A percentile compares a stretch with the other conserved stretches of the same genome.
Evolutionary conservation across 2,113 vertebrate species (phyloP).

Genomic region (Talpa occidentalis): DNA sequence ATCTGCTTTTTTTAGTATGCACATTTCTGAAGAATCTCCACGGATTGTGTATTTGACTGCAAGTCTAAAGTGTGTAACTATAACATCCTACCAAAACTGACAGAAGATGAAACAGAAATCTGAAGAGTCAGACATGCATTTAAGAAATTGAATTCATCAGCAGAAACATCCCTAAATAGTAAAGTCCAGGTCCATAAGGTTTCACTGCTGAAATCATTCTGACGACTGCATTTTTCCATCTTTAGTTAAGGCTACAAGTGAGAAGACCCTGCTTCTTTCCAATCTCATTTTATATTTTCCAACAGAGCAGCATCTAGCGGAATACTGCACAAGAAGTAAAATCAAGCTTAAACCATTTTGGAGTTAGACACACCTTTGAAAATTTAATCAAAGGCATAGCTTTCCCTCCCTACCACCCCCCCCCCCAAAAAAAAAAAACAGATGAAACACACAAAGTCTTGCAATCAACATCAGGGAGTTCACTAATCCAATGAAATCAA

Average conservation of each 20-base stretch:
- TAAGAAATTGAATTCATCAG: neutral
- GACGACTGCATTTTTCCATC: slow-evolving; percentile 21
- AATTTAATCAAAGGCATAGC: slow-evolving; percentile 21
- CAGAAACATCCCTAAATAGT: neutral
- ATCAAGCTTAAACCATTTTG: neutral
- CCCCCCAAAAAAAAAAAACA: slow-evolving; percentile 56
- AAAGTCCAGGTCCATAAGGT: neutral
- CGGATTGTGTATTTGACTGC: neutral
- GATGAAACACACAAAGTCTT: slow-evolving; percentile 1
- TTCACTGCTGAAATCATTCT: neutral
- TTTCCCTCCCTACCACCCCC: neutral
- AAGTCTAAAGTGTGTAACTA: neutral
- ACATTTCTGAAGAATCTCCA: neutral
- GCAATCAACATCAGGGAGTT: neutral
- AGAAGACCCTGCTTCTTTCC: neutral
- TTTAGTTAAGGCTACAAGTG: neutral
- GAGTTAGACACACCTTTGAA: slow-evolving; percentile 22
- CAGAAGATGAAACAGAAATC: slow-evolving; percentile 26
- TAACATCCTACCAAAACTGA: slow-evolving; percentile 9
- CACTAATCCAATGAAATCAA: neutral
- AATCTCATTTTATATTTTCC: neutral
- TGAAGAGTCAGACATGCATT: neutral
- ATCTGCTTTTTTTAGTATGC: neutral
- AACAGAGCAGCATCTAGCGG: neutral
- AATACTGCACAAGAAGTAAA: neutral